Evolutionary conservation across 23 tunicate species (phyloP).

Genomic region (Botrylloides violaceus): DNA sequence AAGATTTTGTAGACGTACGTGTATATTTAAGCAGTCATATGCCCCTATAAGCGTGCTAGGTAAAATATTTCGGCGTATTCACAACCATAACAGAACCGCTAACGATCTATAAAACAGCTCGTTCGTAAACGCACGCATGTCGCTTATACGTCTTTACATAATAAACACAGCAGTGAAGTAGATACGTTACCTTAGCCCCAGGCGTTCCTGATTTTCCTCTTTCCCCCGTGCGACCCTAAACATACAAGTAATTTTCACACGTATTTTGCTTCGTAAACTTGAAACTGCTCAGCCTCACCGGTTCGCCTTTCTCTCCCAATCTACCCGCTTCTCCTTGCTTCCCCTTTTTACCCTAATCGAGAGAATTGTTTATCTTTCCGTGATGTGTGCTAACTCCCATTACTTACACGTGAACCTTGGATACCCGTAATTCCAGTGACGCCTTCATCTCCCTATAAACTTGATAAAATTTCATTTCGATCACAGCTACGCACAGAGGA

Average conservation of each 20-base stretch:
- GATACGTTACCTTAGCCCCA: neutral
- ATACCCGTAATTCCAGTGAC: neutral
- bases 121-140: too few relatives aligned
- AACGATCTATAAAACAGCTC: too few relatives aligned
- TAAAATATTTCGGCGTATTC: too few relatives aligned
- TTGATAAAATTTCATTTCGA: too few relatives aligned
- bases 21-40: too few relatives aligned
- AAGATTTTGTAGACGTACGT: too few relatives aligned
- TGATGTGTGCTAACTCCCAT: too few relatives aligned
- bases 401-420: neutral
- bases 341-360: neutral
- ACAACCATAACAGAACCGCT: too few relatives aligned
- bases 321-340: neutral
- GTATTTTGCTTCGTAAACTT: neutral
- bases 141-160: too few relatives aligned
- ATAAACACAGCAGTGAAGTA: too few relatives aligned
- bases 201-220: neutral
- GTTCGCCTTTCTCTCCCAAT: neutral
- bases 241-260: neutral
- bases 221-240: neutral
- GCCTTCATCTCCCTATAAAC: neutral
- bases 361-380: neutral
- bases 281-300: neutral
- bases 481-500: too few relatives aligned
- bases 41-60: too few relatives aligned